Conservation (phyloP, 2,797 vertebrate genomes). For the Enteromius treurensis region DNA sequence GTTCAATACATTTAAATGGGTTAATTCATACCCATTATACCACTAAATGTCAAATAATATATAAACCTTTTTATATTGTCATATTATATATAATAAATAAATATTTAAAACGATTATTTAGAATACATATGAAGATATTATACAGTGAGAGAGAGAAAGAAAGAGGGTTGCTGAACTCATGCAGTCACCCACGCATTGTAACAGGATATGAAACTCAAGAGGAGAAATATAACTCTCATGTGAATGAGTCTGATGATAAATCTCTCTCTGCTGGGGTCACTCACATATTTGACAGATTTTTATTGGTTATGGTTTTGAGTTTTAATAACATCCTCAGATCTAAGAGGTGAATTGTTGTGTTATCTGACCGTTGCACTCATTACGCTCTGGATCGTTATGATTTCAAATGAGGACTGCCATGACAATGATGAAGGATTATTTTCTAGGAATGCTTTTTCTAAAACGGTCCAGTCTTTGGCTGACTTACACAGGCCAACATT, state of each 20-base stretch:
- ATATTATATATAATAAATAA: neutral
- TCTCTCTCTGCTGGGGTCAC: constrained; percentile 65
- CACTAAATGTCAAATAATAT: too few relatives aligned
- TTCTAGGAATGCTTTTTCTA: constrained; percentile 54
- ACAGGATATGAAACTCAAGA: constrained; percentile 60
- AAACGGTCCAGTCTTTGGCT: constrained; percentile 55
- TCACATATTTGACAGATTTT: constrained; percentile 74
- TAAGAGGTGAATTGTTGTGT: constrained; percentile 67
- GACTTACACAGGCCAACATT: constrained; percentile 48
- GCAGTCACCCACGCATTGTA: constrained; percentile 30
- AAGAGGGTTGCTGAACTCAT: constrained; percentile 43
- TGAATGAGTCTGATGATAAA: constrained; percentile 72
- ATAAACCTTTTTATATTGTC: too few relatives aligned
- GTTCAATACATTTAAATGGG: neutral
- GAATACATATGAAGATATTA: neutral
- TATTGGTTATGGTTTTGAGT: constrained; percentile 65
- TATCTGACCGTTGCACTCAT: constrained; percentile 12
- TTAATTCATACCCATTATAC: neutral
- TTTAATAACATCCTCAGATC: constrained; percentile 75
- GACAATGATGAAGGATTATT: constrained; percentile 49
- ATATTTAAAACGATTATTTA: neutral
- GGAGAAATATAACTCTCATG: constrained; percentile 61
- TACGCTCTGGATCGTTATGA: constrained; percentile 24
- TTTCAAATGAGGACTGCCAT: constrained; percentile 47
- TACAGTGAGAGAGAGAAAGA: constrained; percentile 17